Evolutionary conservation across 2,888 invertebrate species (phyloP), one percentile per base, ranked within the genome.

Genomic region (Chymomyza amoena): DNA sequence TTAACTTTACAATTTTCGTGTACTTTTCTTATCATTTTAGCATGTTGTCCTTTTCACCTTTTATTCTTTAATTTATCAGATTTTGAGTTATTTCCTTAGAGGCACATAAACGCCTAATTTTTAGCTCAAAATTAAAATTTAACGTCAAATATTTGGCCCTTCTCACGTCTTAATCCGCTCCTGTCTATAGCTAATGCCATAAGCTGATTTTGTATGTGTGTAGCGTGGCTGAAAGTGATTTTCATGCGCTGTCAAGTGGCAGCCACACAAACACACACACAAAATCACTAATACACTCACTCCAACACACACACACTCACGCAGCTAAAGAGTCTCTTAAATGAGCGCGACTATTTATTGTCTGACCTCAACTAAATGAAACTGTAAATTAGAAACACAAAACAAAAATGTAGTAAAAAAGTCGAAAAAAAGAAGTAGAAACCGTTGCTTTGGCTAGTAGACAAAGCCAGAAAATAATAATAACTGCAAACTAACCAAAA

Each of bases 331-430:
- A 16, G 20, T 54, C 54, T 54, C 16, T 61, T 61, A 73, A 74
- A 74, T 75, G 75, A 71, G 74, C 68, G 87, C 84, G 88, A 85
- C 84, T 85, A 88, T 85, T 85, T 88, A 85, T 85, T 75, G 84
- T 87, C 84, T 88, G 88, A 88, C 84, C 84, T 83, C 73, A 80
- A 77, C 83, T 80, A 85, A 85, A 85, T 85, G 84, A 88, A 88
- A 85, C 84, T 85, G 83, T 85, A 85, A 85, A 85, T 85, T 85
- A 85, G 84, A 87, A 78, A 72, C 65, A 57, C 39, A 66, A 45
- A 51, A 50, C 15, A 20, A 54, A 54, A 62, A 62, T 4, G 18
- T 25, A 45, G 54, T 20, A 32, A 64, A 52, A 52, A 25, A 54
- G 28, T 25, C 25, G 25, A 54, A 16, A 50, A 25, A 20, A 57